These are phyloP conservation scores for Amia ocellicauda DNA, from an alignment of 2,113 vertebrate genomes.

Conservation along the genomic window DNA sequence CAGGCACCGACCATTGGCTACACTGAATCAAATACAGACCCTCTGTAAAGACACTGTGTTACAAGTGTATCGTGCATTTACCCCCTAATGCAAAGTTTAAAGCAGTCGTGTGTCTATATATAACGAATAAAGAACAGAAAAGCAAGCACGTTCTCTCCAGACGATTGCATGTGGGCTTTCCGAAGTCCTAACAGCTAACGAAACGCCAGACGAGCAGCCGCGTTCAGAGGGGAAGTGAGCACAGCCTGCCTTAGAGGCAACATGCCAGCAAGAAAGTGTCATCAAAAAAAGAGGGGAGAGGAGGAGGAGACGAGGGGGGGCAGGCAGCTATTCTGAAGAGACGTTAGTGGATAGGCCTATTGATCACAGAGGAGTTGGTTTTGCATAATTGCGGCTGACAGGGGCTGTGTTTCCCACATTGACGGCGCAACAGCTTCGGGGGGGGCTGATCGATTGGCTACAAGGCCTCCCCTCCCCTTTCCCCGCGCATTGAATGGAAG, in stretches of 20 bases:
- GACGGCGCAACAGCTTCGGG: conserved; percentile 48
- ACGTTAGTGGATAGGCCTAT: conserved; percentile 36
- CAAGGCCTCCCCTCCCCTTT: conserved; percentile 6
- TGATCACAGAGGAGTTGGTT: conserved; percentile 50
- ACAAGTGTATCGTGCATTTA: no score
- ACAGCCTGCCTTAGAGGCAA: conserved; percentile 1
- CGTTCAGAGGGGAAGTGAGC: neutral
- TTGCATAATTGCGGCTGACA: conserved; percentile 56
- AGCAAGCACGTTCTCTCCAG: no score
- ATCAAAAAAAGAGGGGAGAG: conserved; percentile 7
- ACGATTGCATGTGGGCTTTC: no score
- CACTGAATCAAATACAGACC: no score
- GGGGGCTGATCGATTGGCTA: conserved; percentile 57
- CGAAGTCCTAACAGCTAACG: neutral
- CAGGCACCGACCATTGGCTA: no score
- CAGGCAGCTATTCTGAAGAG: conserved; percentile 38
- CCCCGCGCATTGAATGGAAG: conserved; percentile 12
- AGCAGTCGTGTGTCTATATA: no score
- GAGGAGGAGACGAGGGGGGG: conserved; percentile 18
- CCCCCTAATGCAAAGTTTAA: no score
- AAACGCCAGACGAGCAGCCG: neutral
- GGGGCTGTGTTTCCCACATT: conserved; percentile 48
- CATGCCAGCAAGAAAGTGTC: conserved; percentile 8
- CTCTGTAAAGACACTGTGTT: no score
- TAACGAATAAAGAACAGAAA: no score